Evolutionary conservation across 2,113 vertebrate genomes (phyloP).

Genomic region (Aegithalos caudatus): DNA sequence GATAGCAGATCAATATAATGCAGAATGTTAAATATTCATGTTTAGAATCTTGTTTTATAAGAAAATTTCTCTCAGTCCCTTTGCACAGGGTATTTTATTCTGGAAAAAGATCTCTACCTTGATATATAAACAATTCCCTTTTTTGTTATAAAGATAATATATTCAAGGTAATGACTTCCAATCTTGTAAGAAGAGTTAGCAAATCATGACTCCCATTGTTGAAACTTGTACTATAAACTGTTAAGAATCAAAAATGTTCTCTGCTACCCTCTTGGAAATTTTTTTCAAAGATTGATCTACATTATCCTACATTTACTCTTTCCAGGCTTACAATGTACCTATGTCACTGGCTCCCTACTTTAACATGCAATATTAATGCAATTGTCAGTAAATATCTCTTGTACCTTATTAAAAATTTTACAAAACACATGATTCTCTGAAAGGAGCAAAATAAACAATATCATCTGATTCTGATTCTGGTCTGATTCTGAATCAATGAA

Average conservation of each 20-base stretch:
- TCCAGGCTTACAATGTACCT: neutral
- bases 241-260: neutral
- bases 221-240: neutral
- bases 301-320: neutral
- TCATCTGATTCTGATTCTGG: neutral
- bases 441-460: neutral
- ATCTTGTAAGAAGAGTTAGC: neutral
- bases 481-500: neutral
- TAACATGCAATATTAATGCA: neutral
- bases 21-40: neutral
- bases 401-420: neutral
- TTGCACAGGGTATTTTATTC: neutral
- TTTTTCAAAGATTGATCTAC: neutral
- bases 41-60: neutral
- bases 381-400: neutral
- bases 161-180: neutral
- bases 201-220: rapidly evolving
- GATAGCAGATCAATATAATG: neutral
- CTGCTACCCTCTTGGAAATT: neutral
- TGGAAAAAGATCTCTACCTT: neutral
- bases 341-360: neutral
- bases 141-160: neutral
- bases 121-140: neutral
- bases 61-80: neutral
- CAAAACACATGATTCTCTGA: neutral